Percentiles rank a stretch among this genome's conserved stretches.
phyloP scores from a whole-genome alignment of 2,797 vertebrate species.

The Melanitta fusca region DNA sequence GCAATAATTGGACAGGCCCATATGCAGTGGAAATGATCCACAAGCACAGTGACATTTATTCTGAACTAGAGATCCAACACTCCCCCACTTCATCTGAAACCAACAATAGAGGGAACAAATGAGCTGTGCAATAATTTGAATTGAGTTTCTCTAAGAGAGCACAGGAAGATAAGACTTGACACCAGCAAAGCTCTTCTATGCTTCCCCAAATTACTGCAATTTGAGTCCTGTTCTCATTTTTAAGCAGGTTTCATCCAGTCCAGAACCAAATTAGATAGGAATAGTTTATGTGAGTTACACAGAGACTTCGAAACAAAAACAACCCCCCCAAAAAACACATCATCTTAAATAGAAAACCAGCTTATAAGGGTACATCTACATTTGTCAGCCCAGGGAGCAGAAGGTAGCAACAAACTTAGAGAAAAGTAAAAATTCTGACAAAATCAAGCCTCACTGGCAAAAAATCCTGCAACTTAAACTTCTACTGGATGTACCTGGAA shows the following conservation, averaged over 20 bases:
- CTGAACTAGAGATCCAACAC: not conserved
- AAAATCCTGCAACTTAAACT: not conserved
- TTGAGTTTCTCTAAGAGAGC: constrained; percentile 66
- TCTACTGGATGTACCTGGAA: not conserved
- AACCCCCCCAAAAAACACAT: not conserved
- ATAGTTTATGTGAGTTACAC: constrained; percentile 49
- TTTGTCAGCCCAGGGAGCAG: not conserved
- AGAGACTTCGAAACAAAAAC: constrained; percentile 37
- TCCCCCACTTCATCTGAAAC: constrained; percentile 37
- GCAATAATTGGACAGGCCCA: constrained; percentile 26
- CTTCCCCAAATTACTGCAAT: constrained; percentile 69
- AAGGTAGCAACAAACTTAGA: not conserved
- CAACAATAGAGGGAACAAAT: constrained; percentile 41
- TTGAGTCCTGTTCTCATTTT: constrained; percentile 57
- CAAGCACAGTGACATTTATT: constrained; percentile 47
- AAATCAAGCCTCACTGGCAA: not conserved
- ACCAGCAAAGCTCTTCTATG: constrained; percentile 42
- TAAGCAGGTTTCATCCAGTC: constrained; percentile 48
- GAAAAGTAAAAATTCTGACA: not conserved
- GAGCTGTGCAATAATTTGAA: constrained; percentile 72
- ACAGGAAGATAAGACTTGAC: constrained; percentile 61
- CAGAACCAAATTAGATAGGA: constrained; percentile 57
- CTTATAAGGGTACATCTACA: not conserved
- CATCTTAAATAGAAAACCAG: constrained; percentile 30
- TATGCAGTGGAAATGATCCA: constrained; percentile 42